Conservation (phyloP, 2,113 vertebrate species). For the Piaya cayana region DNA sequence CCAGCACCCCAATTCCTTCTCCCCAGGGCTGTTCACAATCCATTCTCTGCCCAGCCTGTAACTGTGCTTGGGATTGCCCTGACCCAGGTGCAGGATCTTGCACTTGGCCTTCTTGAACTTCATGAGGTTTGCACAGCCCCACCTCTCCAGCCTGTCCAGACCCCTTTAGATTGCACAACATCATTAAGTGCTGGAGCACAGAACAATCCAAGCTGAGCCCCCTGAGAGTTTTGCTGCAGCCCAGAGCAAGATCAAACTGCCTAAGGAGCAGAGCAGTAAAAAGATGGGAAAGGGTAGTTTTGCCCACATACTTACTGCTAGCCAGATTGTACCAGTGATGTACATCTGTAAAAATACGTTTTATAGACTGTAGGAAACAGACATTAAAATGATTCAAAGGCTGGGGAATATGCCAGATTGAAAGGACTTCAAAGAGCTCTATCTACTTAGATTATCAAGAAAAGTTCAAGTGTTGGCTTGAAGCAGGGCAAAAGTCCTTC, state of each 20-base stretch:
- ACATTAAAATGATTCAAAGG: conserved; percentile 15
- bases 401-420: conserved; percentile 5
- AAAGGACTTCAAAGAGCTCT: conserved; percentile 48
- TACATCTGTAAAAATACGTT: background rate
- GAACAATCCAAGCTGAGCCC: background rate
- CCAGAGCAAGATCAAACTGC: background rate
- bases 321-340: background rate
- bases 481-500: conserved; percentile 9
- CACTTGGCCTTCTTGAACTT: too few relatives aligned
- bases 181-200: background rate
- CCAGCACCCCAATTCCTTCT: too few relatives aligned
- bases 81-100: too few relatives aligned
- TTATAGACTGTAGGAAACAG: background rate
- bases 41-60: too few relatives aligned
- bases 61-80: too few relatives aligned
- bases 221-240: background rate
- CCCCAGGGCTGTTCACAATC: too few relatives aligned
- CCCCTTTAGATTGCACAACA: too few relatives aligned
- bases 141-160: too few relatives aligned
- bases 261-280: background rate
- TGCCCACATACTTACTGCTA: background rate
- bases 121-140: too few relatives aligned
- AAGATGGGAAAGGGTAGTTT: background rate
- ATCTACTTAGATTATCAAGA: conserved; percentile 39
- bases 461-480: conserved; percentile 23